Conservation (phyloP, 2,888 invertebrate genomes). For the Amaurobius ferox region DNA sequence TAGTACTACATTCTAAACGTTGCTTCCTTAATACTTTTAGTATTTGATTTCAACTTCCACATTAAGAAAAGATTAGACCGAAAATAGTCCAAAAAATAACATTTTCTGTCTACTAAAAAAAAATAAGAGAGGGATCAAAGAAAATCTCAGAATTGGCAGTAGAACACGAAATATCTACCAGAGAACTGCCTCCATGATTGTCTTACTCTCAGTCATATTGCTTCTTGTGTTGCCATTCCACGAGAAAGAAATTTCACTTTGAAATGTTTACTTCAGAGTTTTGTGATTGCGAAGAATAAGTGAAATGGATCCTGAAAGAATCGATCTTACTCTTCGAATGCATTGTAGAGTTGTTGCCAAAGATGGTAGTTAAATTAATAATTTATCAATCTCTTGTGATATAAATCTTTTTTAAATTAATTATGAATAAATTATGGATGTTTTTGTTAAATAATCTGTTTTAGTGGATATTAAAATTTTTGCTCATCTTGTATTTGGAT, state of each 20-base stretch:
- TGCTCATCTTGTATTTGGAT: too few species aligned
- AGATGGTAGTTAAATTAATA: slow-evolving; percentile 7
- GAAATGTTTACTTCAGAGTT: slow-evolving; percentile 9
- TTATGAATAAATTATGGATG: not conserved
- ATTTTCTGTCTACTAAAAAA: not conserved
- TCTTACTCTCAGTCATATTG: not conserved
- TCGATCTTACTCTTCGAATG: slow-evolving; percentile 9
- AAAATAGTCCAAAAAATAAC: not conserved
- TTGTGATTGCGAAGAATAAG: slow-evolving; percentile 5
- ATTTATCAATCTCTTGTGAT: not conserved
- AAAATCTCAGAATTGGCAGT: not conserved
- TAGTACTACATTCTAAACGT: too few species aligned
- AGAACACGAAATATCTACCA: slow-evolving; percentile 12
- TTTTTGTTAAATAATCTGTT: too few species aligned
- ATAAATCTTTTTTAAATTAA: not conserved
- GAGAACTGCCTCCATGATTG: slow-evolving; percentile 14
- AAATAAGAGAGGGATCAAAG: not conserved
- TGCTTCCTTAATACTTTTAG: too few species aligned
- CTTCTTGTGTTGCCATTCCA: slow-evolving; percentile 4
- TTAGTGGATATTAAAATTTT: too few species aligned
- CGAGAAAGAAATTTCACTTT: not conserved
- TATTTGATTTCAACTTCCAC: too few species aligned
- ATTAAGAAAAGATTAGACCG: too few species aligned
- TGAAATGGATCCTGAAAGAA: slow-evolving; percentile 11
- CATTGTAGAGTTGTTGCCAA: not conserved